These are phyloP conservation scores for Nemurella pictetii DNA, from an alignment of 2,888 invertebrate genomes.

Conservation along the genomic window DNA sequence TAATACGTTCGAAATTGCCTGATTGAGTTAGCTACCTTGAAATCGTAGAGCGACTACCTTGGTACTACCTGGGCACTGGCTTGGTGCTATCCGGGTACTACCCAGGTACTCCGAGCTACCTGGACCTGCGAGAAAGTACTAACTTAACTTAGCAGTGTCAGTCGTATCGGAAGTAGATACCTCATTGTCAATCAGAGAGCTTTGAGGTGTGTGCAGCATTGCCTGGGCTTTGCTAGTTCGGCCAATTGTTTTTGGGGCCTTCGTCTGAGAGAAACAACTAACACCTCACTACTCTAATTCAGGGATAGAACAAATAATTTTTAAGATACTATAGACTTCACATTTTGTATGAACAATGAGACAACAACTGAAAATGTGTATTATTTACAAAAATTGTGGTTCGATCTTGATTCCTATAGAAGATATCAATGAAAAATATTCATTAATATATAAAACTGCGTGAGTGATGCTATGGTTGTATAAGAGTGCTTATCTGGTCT, in stretches of 20 bases:
- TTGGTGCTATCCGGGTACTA: too few relatives aligned
- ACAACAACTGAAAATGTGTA: constrained; percentile 34
- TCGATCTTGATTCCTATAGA: not conserved
- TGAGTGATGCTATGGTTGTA: constrained; percentile 11
- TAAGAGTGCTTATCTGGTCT: not conserved
- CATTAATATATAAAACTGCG: constrained; percentile 21
- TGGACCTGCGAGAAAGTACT: too few relatives aligned
- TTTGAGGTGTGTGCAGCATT: constrained; percentile 31
- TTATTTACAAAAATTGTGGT: constrained; percentile 38
- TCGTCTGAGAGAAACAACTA: constrained; percentile 45
- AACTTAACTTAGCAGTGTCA: not conserved
- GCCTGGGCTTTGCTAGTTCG: constrained; percentile 45
- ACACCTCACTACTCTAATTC: constrained; percentile 42
- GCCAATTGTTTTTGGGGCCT: constrained; percentile 47
- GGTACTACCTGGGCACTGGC: not conserved
- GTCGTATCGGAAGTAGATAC: constrained; percentile 37
- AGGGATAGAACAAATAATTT: constrained; percentile 41
- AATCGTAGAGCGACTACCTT: not conserved
- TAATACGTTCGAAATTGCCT: not conserved
- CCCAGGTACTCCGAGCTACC: too few relatives aligned
- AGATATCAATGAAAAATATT: constrained; percentile 37
- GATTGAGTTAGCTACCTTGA: not conserved
- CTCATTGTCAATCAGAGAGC: constrained; percentile 43
- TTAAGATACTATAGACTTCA: constrained; percentile 36
- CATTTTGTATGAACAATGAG: constrained; percentile 36